Evolutionary conservation across 53 echinoderm and acorn worm species (phyloP), one percentile per base, ranked within the genome.

Genomic region (Holothuria leucospilota): DNA sequence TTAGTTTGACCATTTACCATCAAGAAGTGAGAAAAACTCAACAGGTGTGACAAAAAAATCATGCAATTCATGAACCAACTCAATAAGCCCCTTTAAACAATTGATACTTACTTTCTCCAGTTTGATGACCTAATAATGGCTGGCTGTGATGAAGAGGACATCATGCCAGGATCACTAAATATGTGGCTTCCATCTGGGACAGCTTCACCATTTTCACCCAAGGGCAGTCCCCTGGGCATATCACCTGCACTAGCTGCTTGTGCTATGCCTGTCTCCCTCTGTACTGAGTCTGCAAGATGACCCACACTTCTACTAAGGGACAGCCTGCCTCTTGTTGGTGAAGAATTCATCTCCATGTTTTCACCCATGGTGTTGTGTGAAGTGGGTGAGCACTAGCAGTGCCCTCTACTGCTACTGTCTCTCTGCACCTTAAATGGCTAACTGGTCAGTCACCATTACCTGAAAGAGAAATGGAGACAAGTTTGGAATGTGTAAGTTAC

Each of bases 51-150:
- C n/a, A n/a, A n/a, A n/a, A n/a, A n/a, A n/a, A n/a, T n/a, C n/a
- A n/a, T n/a, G n/a, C n/a, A n/a, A n/a, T n/a, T n/a, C n/a, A n/a
- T n/a, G n/a, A n/a, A n/a, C n/a, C n/a, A n/a, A n/a, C n/a, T n/a
- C n/a, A 9, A n/a, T n/a, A n/a, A n/a, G n/a, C n/a, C n/a, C 0
- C 46, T 46, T 46, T 46, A 49, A 2, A 56, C 1, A 56, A 56
- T 16, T 13, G 8, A 1, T 4, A 80, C 80, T 80, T 38, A 80
- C 80, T 80, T 80, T 61, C 80, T 80, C 80, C 80, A 80, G 80
- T 80, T 80, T 80, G 80, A 80, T 16, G 80, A 80, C 38, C 80
- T 59, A 4, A 80, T 80, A 12, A 80, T 80, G 20, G 80, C 29
- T 34, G 61, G 13, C 61, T 80, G 80, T 11, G 80, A 80, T 4